Evolutionary conservation across 2,888 invertebrate genomes (phyloP).

Genomic region (Apocheima hispidaria): DNA sequence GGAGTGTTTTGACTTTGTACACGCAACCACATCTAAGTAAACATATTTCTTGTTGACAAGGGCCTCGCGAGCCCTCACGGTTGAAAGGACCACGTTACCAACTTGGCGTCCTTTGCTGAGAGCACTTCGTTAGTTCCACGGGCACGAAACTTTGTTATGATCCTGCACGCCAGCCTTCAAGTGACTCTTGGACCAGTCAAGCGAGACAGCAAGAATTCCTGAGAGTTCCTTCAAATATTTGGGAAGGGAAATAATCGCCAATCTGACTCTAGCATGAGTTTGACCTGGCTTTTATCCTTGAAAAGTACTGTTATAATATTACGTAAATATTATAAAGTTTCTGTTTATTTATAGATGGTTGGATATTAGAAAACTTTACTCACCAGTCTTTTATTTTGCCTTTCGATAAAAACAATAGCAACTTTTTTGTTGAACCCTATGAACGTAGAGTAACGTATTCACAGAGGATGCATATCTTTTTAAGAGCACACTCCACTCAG

Average conservation of each 20-base stretch:
- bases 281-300: neutral
- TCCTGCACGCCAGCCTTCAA: slow-evolving; percentile 57
- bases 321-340: neutral
- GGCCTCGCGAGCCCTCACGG: slow-evolving; percentile 46
- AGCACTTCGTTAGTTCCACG: slow-evolving; percentile 67
- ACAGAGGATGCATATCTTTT: slow-evolving; percentile 7
- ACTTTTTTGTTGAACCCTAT: slow-evolving; percentile 25
- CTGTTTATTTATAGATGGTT: too few species aligned
- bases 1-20: neutral
- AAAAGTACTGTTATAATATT: neutral
- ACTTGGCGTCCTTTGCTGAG: slow-evolving; percentile 59
- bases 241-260: neutral
- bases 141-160: slow-evolving; percentile 62
- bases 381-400: too few species aligned
- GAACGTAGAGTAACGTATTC: slow-evolving; percentile 21
- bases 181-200: slow-evolving; percentile 31
- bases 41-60: slow-evolving; percentile 30
- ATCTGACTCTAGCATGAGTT: neutral
- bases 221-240: slow-evolving; percentile 12
- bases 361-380: too few species aligned
- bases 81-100: slow-evolving; percentile 58
- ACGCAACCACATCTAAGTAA: slow-evolving; percentile 4
- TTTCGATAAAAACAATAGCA: too few species aligned
- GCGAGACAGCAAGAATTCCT: slow-evolving; percentile 17
- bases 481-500: neutral